Percentiles rank a stretch among this genome's conserved stretches.
These are phyloP conservation scores for Seriola dumerili DNA, from an alignment of 2,113 vertebrate genomes.

Conservation along the genomic window DNA sequence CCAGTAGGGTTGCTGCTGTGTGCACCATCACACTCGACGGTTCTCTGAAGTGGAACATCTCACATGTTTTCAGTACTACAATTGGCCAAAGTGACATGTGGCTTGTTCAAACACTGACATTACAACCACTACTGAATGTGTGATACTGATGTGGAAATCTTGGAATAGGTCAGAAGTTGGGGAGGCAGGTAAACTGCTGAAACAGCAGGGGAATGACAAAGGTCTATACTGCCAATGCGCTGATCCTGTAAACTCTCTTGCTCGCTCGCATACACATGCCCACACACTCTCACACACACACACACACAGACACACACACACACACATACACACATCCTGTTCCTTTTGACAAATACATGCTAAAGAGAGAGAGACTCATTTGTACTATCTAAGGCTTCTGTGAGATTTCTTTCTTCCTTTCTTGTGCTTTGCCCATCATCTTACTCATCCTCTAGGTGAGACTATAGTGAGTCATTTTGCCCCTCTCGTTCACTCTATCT, in stretches of 20 bases:
- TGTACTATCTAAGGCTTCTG: constrained; percentile 68
- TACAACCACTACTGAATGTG: neutral
- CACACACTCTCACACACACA: constrained; percentile 17
- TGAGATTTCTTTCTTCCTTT: constrained; percentile 50
- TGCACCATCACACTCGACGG: neutral
- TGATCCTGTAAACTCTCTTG: constrained; percentile 22
- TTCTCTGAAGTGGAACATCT: neutral
- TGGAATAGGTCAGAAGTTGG: neutral
- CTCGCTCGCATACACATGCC: neutral
- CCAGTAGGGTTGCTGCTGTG: too few species aligned
- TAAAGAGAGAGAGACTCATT: constrained; percentile 64
- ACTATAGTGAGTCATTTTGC: neutral
- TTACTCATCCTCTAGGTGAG: constrained; percentile 46
- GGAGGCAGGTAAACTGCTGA: neutral
- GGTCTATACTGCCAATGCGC: neutral
- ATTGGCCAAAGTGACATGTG: neutral
- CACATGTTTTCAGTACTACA: neutral
- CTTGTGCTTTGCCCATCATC: constrained; percentile 27
- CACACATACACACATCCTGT: constrained; percentile 55
- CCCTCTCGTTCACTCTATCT: constrained; percentile 36
- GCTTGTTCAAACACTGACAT: neutral
- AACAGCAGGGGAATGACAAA: constrained; percentile 5
- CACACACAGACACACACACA: constrained; percentile 34
- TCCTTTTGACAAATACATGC: constrained; percentile 61
- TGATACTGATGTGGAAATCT: neutral